Evolutionary conservation across 2,797 vertebrate species (phyloP), one percentile per base, ranked within the genome.

Genomic region (Pangasius mekongensis): DNA sequence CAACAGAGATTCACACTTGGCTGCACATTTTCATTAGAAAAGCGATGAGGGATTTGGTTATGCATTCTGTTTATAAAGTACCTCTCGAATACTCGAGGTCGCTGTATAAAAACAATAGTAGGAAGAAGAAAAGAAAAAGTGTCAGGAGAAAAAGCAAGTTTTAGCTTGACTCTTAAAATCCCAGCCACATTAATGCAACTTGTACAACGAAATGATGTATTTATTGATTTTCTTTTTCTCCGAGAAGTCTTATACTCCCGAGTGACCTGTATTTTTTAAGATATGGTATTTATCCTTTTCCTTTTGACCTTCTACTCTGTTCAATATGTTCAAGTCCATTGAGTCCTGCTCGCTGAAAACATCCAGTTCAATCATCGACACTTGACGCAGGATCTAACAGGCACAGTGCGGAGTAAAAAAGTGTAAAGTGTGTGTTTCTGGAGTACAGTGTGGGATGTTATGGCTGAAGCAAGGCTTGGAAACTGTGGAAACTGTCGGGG

Each of bases 291-390:
- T 69, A 84, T 69, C 47, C 43, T 69, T 64, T 84, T 69, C 47
- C 83, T 69, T 84, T 84, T 69, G 64, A 84, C 64, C 83, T 54
- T 33, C 3, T 22, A 52, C 14, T 84, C 7, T 67, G 62, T 9
- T 84, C 64, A 84, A 33, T 69, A 9, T 67, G 43, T 69, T 67
- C 64, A 52, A 52, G n/a, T 84, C 64, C 64, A 54, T 10, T 52
- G 83, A 69, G 64, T 84, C n/a, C 64, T 33, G 83, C 83, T 84
- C 3, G 2, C 64, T 69, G n/a, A 84, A 84, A 84, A 84, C 64
- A 13, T 69, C 9, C 1, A 54, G 64, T 84, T 84, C 83, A 54
- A 49, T 67, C 83, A 33, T 69, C 0, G 0, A 16, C 11, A 47
- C 81, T 62, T 64, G 36, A 62, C 13, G 9, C 22, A 18, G 80